Conservation (phyloP, 2,888 invertebrate species). For the Dysmachus trigonus region DNA sequence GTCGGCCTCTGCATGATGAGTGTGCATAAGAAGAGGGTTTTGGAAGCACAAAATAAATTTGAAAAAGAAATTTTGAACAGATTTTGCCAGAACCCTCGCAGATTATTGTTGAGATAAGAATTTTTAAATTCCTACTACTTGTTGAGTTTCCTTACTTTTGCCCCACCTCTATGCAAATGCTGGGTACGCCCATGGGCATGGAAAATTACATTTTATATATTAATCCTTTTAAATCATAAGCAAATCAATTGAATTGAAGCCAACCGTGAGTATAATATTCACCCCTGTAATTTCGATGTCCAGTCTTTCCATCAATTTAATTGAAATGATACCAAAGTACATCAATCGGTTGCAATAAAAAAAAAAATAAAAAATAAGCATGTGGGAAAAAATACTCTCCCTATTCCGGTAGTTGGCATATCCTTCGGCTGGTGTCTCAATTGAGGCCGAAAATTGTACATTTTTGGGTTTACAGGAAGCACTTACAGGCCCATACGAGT, state of each 20-base stretch:
- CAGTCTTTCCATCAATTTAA: background rate
- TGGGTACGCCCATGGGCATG: too few species aligned
- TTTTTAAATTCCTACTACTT: too few species aligned
- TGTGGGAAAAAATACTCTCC: background rate
- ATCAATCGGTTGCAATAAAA: background rate
- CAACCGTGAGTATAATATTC: background rate
- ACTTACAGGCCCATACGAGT: conserved; percentile 18
- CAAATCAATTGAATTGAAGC: background rate
- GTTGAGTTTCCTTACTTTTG: too few species aligned
- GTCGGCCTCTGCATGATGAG: too few species aligned
- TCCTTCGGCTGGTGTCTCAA: conserved; percentile 7
- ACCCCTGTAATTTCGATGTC: background rate
- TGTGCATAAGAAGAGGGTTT: too few species aligned
- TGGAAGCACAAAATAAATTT: too few species aligned
- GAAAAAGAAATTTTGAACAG: too few species aligned
- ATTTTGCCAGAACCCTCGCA: too few species aligned
- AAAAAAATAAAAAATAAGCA: background rate
- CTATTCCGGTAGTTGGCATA: background rate
- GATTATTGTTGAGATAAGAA: too few species aligned
- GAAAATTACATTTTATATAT: too few species aligned
- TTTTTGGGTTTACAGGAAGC: conserved; percentile 24
- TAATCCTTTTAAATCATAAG: background rate
- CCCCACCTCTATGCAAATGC: too few species aligned
- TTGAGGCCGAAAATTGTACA: conserved; percentile 23
- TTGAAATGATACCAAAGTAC: background rate